A percentile compares a stretch with the other conserved stretches of the same genome.
Conservation (phyloP, 1,140 invertebrate species). For the Diorhabda sublineata region DNA sequence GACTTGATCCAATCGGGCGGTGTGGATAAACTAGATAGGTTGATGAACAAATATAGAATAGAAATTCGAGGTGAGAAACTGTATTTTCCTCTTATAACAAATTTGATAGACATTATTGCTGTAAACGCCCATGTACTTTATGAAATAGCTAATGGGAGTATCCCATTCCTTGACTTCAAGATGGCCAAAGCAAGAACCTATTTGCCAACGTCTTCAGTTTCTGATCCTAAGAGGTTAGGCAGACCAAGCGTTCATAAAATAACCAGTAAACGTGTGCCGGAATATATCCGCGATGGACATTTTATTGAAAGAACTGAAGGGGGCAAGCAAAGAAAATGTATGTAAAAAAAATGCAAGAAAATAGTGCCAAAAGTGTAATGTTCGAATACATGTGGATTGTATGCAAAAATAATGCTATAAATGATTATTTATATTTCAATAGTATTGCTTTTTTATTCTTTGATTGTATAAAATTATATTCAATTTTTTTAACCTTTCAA, state of each 20-base stretch:
- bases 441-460: no score
- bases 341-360: background rate
- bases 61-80: background rate
- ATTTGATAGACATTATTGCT: background rate
- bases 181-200: background rate
- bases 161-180: background rate
- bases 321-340: background rate
- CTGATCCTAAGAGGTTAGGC: background rate
- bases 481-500: no score
- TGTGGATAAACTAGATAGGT: background rate
- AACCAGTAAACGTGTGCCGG: background rate
- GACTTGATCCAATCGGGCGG: slow-evolving; percentile 32
- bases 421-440: no score
- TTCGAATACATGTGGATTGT: background rate
- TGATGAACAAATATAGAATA: background rate
- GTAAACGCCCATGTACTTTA: background rate
- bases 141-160: background rate
- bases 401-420: background rate
- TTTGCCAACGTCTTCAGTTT: background rate
- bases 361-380: background rate
- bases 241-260: background rate
- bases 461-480: no score
- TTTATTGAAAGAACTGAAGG: background rate
- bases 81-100: background rate
- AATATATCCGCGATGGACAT: background rate